A percentile compares a stretch with the other conserved stretches of the same genome.
These are phyloP conservation scores for Drosophila melanogaster DNA, from an alignment of 1,140 invertebrate genomes.

Conservation along the genomic window DNA sequence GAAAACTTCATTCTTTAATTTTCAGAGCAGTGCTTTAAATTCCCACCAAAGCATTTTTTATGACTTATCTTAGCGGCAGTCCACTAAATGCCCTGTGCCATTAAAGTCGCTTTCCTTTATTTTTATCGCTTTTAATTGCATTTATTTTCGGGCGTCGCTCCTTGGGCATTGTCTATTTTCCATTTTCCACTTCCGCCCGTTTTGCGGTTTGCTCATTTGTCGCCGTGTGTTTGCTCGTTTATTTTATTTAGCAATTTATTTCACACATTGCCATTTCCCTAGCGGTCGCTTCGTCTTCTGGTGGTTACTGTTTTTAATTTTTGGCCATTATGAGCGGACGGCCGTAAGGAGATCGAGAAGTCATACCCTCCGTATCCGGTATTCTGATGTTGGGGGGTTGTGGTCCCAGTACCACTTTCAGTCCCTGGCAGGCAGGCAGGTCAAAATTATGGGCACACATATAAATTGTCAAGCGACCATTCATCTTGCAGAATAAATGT, in stretches of 20 bases:
- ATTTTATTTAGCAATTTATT: conserved; percentile 83
- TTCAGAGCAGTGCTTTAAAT: neutral
- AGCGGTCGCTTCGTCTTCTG: conserved; percentile 59
- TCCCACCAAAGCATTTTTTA: conserved; percentile 2
- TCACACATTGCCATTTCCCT: conserved; percentile 72
- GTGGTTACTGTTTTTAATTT: conserved; percentile 80
- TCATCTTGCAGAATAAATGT: conserved; percentile 83
- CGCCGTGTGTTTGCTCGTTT: conserved; percentile 73
- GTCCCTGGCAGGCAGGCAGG: conserved; percentile 30
- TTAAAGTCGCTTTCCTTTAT: conserved; percentile 74
- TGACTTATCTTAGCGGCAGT: conserved; percentile 19
- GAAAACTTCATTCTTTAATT: neutral
- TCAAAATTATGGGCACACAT: conserved; percentile 78
- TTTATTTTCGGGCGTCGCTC: conserved; percentile 50
- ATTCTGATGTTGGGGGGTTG: no score
- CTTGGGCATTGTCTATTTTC: conserved; percentile 41
- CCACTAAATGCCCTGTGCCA: conserved; percentile 60
- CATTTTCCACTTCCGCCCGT: conserved; percentile 4
- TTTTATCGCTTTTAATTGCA: conserved; percentile 82
- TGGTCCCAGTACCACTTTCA: conserved; percentile 1
- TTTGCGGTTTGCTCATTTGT: conserved; percentile 66
- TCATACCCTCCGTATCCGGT: neutral
- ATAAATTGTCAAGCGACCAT: conserved; percentile 82
- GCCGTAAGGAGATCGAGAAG: conserved; percentile 49
- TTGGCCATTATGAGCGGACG: conserved; percentile 76